These are phyloP conservation scores for Sitta carolinensis DNA, from an alignment of 2,797 vertebrate species.

Conservation along the genomic window DNA sequence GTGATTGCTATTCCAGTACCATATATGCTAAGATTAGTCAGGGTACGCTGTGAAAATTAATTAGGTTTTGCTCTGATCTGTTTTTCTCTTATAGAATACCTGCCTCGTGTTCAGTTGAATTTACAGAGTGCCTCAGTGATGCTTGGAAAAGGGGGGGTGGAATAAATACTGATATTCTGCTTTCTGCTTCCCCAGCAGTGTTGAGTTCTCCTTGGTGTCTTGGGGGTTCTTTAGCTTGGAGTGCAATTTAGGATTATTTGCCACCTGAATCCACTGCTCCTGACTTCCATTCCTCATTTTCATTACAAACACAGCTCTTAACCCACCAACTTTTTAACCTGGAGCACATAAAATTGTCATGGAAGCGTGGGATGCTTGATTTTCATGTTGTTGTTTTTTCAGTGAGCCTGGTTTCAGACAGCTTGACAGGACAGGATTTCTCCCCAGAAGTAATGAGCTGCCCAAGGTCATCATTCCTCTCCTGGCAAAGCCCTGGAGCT, in stretches of 20 bases:
- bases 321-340: neutral
- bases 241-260: neutral
- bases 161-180: neutral
- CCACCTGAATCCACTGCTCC: neutral
- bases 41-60: conserved; percentile 51
- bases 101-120: conserved; percentile 5
- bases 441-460: neutral
- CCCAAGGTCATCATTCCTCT: neutral
- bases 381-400: neutral
- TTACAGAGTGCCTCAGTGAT: neutral
- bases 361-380: neutral
- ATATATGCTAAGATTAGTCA: conserved; percentile 65
- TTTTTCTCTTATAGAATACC: conserved; percentile 18
- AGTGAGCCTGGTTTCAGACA: neutral
- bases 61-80: conserved; percentile 59
- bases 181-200: conserved; percentile 3
- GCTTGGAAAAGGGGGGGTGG: neutral
- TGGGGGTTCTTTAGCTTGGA: neutral
- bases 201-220: neutral
- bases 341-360: neutral
- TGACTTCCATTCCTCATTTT: neutral
- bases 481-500: neutral
- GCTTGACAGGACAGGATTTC: neutral
- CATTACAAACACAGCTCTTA: neutral
- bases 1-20: conserved; percentile 56